Evolutionary conservation across 1,140 invertebrate species (phyloP), one percentile per base, ranked within the genome.

Genomic region (Zaprionus camerounensis): DNA sequence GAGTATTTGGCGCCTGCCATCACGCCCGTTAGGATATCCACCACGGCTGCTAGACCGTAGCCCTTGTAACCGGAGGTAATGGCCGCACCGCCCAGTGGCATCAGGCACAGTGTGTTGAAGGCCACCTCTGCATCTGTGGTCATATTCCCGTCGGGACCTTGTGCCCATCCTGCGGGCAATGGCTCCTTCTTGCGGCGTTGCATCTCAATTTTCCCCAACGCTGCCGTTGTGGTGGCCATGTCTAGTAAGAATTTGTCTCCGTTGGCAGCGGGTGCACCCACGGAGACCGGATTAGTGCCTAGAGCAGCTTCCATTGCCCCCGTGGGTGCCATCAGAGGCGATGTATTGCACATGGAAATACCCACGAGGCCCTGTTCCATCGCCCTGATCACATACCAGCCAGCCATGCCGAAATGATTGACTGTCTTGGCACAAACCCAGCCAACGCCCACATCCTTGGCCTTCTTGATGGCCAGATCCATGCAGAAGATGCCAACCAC

Each of bases 321-420:
- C 0, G 98, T 98, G 0, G 98, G 98, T 0, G 96, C 96, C 93
- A 98, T 94, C 41, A 98, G 91, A 0, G 98, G 98, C 7, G 97
- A 98, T 0, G 98, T 98, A 86, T 99, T 99, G 2, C 98, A 99
- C 90, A 98, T 98, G 20, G 96, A 96, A 94, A 99, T 96, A 6
- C 98, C 98, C 67, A 99, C 94, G 11, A 99, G 91, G 2, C 96
- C 96, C 76, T 96, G 88, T 13, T 97, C 93, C 56, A 96, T 94
- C 0, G 98, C 98, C 88, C 96, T 94, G 36, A 96, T 93, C 1
- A 95, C 94, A 94, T 99, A 99, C 94, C 96, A 98, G 0, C 97
- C 97, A 49, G 97, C 97, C 82, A 99, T 99, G 1, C 92, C 91
- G 15, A 92, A 93, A 17, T 93, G 91, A 69, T 92, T 92, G 1